These are phyloP conservation scores for Pituophis catenifer DNA, from an alignment of 2,113 vertebrate species.

Conservation along the genomic window DNA sequence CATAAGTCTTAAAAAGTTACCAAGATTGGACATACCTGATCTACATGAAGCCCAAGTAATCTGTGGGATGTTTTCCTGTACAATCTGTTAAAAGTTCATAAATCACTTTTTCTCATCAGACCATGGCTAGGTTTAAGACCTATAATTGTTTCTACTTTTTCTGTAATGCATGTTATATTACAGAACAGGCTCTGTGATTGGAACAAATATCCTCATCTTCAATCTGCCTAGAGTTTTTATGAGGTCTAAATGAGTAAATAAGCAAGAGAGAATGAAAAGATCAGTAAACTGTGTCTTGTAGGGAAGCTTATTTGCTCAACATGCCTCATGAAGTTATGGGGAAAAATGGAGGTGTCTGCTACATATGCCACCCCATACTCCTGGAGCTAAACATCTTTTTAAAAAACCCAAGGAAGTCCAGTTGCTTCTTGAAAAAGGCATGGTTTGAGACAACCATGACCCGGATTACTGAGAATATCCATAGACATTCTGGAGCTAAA, in stretches of 20 bases:
- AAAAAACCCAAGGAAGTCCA: too few relatives aligned
- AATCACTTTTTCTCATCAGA: neutral
- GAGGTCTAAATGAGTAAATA: neutral
- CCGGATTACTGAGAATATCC: too few relatives aligned
- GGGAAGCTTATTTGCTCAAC: neutral
- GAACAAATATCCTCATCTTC: neutral
- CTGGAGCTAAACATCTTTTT: neutral
- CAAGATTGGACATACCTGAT: neutral
- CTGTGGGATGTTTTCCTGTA: neutral
- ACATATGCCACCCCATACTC: neutral
- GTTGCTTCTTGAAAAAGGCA: too few relatives aligned
- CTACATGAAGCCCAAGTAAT: neutral
- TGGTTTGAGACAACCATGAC: too few relatives aligned
- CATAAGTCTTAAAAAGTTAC: neutral
- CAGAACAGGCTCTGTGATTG: neutral
- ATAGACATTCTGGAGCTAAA: neutral
- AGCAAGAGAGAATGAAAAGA: neutral
- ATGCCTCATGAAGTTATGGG: neutral
- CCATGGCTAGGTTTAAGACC: neutral
- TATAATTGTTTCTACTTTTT: neutral
- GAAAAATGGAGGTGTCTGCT: neutral
- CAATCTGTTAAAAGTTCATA: neutral
- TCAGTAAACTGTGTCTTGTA: neutral
- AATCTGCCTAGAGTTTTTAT: neutral
- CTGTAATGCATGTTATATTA: neutral